A percentile compares a stretch with the other conserved stretches of the same genome.
Evolutionary conservation across 2,888 invertebrate genomes (phyloP).

Genomic region (Brenthis ino): DNA sequence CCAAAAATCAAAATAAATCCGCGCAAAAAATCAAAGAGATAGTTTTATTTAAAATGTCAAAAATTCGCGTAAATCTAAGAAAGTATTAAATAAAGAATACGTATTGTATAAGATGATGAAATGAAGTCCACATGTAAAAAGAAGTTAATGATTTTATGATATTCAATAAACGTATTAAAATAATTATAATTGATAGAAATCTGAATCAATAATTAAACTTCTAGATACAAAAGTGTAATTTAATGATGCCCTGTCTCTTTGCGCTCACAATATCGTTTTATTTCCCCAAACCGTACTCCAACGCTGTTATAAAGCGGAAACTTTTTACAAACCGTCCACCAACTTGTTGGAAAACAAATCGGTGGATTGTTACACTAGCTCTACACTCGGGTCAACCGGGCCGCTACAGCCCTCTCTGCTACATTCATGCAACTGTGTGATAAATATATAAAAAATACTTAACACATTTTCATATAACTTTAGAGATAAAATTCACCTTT

Average conservation of each 20-base stretch:
- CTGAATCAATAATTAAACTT: conserved; percentile 33
- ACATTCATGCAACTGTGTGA: conserved; percentile 6
- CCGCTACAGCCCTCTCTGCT: conserved; percentile 8
- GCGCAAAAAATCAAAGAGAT: too few species aligned
- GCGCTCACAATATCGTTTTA: conserved; percentile 41
- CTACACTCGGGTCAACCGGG: conserved; percentile 23
- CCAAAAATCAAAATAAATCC: too few species aligned
- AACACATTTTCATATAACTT: conserved; percentile 11
- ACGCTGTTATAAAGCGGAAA: conserved; percentile 40
- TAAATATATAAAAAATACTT: conserved; percentile 10
- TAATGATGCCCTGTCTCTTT: conserved; percentile 40
- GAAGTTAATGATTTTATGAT: too few species aligned
- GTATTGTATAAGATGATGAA: too few species aligned
- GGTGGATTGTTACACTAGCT: conserved; percentile 29
- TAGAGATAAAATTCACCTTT: not conserved
- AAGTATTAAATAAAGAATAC: too few species aligned
- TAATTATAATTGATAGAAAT: conserved; percentile 22
- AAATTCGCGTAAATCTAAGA: too few species aligned
- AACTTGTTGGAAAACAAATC: conserved; percentile 39
- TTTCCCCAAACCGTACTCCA: conserved; percentile 40
- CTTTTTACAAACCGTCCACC: conserved; percentile 33
- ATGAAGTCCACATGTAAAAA: too few species aligned
- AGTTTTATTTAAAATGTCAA: too few species aligned
- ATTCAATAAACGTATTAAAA: too few species aligned
- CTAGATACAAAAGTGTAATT: conserved; percentile 35